Evolutionary conservation across 2,113 vertebrate genomes (phyloP), one percentile per base, ranked within the genome.

Genomic region (Mastomys coucha): DNA sequence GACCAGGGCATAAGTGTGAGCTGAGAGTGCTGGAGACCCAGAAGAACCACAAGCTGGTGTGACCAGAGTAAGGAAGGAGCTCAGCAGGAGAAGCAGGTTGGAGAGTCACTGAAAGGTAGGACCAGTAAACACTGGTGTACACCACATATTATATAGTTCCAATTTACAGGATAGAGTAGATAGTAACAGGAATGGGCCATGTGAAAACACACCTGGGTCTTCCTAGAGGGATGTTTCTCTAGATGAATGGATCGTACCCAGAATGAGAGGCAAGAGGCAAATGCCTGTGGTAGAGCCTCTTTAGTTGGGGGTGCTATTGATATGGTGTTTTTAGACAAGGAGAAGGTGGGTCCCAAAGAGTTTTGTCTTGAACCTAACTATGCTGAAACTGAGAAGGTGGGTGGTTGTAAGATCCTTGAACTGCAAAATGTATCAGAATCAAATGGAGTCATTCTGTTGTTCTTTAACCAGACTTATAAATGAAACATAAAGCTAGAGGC

Each of bases 161-260:
- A 31, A 8, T 45, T 49, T 31, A 72, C 0, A 88, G 56, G 63
- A 19, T 20, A 39, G 13, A 53, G 77, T 69, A 20, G n/a, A 42
- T 3, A 0, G 13, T 87, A 33, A 49, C 19, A 33, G 2, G 0
- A 10, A 17, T 1, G 20, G 53, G 5, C 12, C n/a, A 72, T 28
- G 53, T 58, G 3, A 8, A 9, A 31, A 45, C 58, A 19, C 0
- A 0, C 7, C 12, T 42, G 78, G 31, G 11, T 67, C 36, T 65
- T 26, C 56, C 36, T 7, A 7, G 31, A 91, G 22, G 60, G 19
- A 26, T 28, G 19, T 12, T 88, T 26, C 89, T 36, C 7, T 28
- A 53, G 70, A 75, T 84, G 39, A 24, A 9, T 14, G 73, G 67
- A 70, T 36, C 2, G 19, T 8, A 89, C 8, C 3, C 3, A n/a